Conservation (phyloP, 2,888 invertebrate species). For the Latrodectus elegans region DNA sequence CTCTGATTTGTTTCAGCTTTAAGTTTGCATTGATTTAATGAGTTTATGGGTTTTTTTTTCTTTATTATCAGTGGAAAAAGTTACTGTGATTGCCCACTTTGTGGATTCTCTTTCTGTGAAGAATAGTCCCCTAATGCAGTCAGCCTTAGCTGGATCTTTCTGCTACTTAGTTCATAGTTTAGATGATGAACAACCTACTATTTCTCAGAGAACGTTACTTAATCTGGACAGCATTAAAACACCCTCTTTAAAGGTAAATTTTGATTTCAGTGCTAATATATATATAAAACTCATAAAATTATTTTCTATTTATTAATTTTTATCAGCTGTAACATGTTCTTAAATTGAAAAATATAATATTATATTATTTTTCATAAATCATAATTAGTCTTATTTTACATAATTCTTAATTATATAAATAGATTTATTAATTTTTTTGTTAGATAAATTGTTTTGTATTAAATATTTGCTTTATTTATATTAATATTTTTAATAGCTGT, state of each 20-base stretch:
- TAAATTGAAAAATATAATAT: too few relatives aligned
- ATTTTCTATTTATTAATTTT: not conserved
- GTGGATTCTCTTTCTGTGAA: conserved; percentile 92
- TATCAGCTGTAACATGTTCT: not conserved
- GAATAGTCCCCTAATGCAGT: conserved; percentile 85
- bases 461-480: too few relatives aligned
- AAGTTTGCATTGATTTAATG: too few relatives aligned
- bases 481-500: conserved; percentile 78
- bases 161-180: conserved; percentile 96
- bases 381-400: not conserved
- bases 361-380: too few relatives aligned
- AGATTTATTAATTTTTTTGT: too few relatives aligned
- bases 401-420: not conserved
- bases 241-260: conserved; percentile 69
- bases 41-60: too few relatives aligned
- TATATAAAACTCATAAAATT: not conserved
- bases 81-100: conserved; percentile 92
- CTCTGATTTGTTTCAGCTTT: too few relatives aligned
- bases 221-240: conserved; percentile 92
- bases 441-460: too few relatives aligned
- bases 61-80: conserved; percentile 84
- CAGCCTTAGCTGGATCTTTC: conserved; percentile 95
- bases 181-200: conserved; percentile 95
- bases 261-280: not conserved
- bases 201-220: conserved; percentile 93